A percentile compares a stretch with the other conserved stretches of the same genome.
These are phyloP conservation scores for Rhabdomys pumilio DNA, from an alignment of 2,797 vertebrate species.

Conservation along the genomic window DNA sequence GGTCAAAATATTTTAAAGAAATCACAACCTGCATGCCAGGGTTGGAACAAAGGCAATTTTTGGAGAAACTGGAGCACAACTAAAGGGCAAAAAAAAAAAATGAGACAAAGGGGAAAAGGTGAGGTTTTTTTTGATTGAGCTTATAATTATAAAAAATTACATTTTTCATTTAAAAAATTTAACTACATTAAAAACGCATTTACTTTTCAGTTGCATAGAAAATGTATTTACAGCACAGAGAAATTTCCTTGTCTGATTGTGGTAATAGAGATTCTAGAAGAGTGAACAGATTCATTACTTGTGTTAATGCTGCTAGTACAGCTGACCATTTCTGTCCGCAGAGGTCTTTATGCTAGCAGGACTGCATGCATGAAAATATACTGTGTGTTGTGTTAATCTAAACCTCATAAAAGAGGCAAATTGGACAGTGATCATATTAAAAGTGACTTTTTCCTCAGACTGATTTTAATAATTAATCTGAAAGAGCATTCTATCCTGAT, in stretches of 20 bases:
- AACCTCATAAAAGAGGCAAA: slow-evolving; percentile 34
- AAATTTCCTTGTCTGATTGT: neutral
- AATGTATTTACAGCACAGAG: slow-evolving; percentile 57
- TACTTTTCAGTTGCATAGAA: neutral
- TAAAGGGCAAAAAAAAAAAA: neutral
- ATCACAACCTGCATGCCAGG: neutral
- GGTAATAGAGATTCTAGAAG: slow-evolving; percentile 53
- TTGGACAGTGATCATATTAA: slow-evolving; percentile 27
- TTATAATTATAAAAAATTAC: neutral
- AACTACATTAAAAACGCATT: too few relatives aligned
- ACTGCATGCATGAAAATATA: slow-evolving; percentile 4
- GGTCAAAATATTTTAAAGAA: neutral
- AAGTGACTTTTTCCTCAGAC: slow-evolving; percentile 22
- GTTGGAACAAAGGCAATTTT: neutral
- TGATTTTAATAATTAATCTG: slow-evolving; percentile 66
- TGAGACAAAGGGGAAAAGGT: too few relatives aligned
- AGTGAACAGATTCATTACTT: neutral
- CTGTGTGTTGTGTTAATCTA: slow-evolving; percentile 16
- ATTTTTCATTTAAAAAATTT: neutral
- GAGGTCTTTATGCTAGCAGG: neutral
- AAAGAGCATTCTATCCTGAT: slow-evolving; percentile 25
- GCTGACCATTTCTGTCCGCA: neutral
- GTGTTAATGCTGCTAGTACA: slow-evolving; percentile 40
- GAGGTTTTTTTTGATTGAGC: neutral
- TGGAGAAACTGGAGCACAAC: neutral